Base-by-base conservation (phyloP, 2,113 vertebrate species). In the Tyrannus savana region DNA sequence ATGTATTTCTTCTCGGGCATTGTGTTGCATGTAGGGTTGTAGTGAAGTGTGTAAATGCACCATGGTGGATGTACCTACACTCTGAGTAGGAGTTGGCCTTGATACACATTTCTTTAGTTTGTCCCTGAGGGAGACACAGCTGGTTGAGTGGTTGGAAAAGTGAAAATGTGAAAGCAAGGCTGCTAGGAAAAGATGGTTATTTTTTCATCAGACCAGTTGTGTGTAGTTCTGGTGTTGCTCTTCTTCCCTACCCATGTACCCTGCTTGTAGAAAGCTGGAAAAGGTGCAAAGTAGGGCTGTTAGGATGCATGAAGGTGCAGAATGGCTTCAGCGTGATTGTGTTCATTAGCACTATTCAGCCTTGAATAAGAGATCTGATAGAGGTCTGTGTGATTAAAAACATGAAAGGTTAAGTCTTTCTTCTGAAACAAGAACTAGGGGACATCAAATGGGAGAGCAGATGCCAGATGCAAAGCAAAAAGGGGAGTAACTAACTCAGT, bases 331-430 rank as follows among this genome's bases (percentile, higher is more conserved):
- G 21, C 46, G 31, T 67, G 76, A 31, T 58, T 56, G 64, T 46
- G 33, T 55, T 93, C 39, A 44, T 95, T 93, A 90, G 68, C 66
- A 9, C 80, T 60, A 7, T 47, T 92, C 47, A 92, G 44, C 68
- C 76, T 71, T 41, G 47, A 84, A 37, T 67, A 28, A 72, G 41
- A 78, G 64, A 72, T 42, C 60, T 72, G 60, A 67, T 33, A 55
- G 63, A 68, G 35, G 41, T 27, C 63, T 85, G 7, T 56, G 46
- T 78, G 86, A 71, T 89, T 73, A 30, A 30, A 63, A 47, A 55
- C 52, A 74, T 86, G 39, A 84, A 72, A 90, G 73, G 16, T 83
- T 93, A 69, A 14, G 39, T 92, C 33, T 74, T 53, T 58, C 37
- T 62, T 76, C 75, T 2, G 3, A 47, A 75, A 58, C 14, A 27